Conservation (phyloP, 1,140 invertebrate genomes). For the Euwallacea fornicatus region DNA sequence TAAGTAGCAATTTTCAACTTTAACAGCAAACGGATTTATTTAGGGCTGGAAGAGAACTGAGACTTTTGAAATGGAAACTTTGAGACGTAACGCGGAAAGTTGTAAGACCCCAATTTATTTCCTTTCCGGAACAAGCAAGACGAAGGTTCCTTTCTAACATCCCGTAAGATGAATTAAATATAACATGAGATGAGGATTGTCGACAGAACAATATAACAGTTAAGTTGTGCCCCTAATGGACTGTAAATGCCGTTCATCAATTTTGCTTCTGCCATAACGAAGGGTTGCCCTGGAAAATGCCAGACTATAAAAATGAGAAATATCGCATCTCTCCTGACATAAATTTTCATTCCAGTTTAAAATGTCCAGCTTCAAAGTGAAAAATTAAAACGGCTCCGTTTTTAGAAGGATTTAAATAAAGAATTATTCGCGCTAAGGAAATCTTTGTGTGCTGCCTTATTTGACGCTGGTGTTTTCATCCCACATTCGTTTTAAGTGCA, state of each 20-base stretch:
- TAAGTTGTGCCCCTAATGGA: conserved; percentile 24
- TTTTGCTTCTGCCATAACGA: conserved; percentile 27
- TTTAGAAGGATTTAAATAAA: conserved; percentile 22
- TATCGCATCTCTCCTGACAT: conserved; percentile 32
- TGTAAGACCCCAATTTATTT: conserved; percentile 10
- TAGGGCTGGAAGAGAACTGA: background rate
- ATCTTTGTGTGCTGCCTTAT: background rate
- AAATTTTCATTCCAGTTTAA: conserved; percentile 35
- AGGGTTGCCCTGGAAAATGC: conserved; percentile 27
- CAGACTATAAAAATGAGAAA: conserved; percentile 29
- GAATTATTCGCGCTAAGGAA: conserved; percentile 10
- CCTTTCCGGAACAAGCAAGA: conserved; percentile 2
- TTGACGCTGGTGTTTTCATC: background rate
- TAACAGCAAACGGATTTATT: conserved; percentile 5
- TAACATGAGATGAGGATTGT: conserved; percentile 44
- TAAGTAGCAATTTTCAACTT: conserved; percentile 8
- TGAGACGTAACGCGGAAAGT: background rate
- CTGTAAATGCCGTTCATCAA: conserved; percentile 31
- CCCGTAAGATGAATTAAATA: conserved; percentile 34
- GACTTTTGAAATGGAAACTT: conserved; percentile 7
- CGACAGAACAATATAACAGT: conserved; percentile 37
- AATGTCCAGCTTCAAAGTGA: conserved; percentile 26
- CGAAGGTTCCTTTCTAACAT: conserved; percentile 11
- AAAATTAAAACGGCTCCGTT: conserved; percentile 32
- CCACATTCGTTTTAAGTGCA: background rate